A percentile compares a stretch with the other conserved stretches of the same genome.
These are phyloP conservation scores for Spodoptera litura DNA, from an alignment of 1,140 invertebrate species.

Conservation along the genomic window DNA sequence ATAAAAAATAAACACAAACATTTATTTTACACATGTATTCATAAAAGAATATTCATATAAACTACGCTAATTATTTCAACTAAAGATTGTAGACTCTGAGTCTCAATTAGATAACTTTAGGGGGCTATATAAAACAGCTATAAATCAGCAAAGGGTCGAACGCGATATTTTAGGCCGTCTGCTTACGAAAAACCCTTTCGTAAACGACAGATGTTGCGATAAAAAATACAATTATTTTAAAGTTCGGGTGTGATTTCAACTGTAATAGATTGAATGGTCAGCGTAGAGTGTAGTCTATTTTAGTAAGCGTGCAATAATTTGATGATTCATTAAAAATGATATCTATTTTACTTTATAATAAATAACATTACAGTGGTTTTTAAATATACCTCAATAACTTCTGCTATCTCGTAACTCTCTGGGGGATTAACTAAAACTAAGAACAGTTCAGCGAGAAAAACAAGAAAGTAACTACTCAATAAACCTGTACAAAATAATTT, in stretches of 20 bases:
- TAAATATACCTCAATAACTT: no score
- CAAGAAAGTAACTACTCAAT: no score
- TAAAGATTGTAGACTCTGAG: slow-evolving; percentile 71
- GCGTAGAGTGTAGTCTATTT: no score
- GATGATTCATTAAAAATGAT: no score
- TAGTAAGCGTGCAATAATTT: no score
- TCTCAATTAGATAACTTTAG: slow-evolving; percentile 81
- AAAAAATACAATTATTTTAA: slow-evolving; percentile 10
- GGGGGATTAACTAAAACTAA: no score
- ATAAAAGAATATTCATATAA: slow-evolving; percentile 66
- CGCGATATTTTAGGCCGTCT: slow-evolving; percentile 60
- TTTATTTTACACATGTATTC: slow-evolving; percentile 29
- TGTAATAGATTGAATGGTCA: not conserved
- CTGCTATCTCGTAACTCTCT: no score
- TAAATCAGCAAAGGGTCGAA: slow-evolving; percentile 80
- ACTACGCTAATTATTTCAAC: slow-evolving; percentile 72
- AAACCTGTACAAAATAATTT: not conserved
- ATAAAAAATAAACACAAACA: slow-evolving; percentile 34
- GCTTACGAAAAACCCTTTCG: slow-evolving; percentile 51
- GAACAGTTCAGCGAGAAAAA: no score
- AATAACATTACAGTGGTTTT: no score
- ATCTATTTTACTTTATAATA: no score
- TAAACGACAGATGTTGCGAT: slow-evolving; percentile 3
- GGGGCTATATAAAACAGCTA: slow-evolving; percentile 77
- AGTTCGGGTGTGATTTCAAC: not conserved